Base-by-base conservation (phyloP, 1,140 invertebrate species). In the Sarcophaga peregrina region DNA sequence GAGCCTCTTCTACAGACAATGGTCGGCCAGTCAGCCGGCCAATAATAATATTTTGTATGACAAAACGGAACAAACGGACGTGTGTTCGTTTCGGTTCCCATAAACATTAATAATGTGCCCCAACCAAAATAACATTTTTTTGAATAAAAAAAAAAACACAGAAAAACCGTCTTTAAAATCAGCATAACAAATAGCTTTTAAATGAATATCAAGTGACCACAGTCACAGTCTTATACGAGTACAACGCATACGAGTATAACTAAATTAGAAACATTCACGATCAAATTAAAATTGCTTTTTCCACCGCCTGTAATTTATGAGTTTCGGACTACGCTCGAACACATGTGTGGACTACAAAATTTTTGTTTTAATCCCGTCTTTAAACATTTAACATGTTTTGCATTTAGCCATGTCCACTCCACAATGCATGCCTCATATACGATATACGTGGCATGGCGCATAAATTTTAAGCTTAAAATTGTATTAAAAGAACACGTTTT, bases 241-340 rank as follows among this genome's bases (percentile, higher is more conserved):
- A n/a, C 62, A 15, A 68, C 58, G 17, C 58, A 72, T 72, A 5
- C 9, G 25, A 47, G 8, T 45, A 25, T 37, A 76, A 73, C 68
- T 76, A 50, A 50, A 48, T 50, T 78, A 68, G 62, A 68, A 68
- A 52, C 20, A 50, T 52, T 78, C 47, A 78, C 50, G 75, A 78
- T 78, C 75, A 78, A 78, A 78, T 50, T 78, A 78, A 50, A 20
- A 37, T 37, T 37, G 25, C 62, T 10, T 20, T 68, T 68, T n/a
- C 20, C 20, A n/a, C 62, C 5, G 20, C 15, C 10, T 17, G 62
- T 68, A 68, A 68, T 68, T 68, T 68, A 68, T 68, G 9, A 8
- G 62, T 68, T 68, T 68, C 62, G 4, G 4, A 25, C 17, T 68
- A 8, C 20, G 8, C 4, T 37, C 17, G 62, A 20, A 68, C 62